Conservation (phyloP, 2,113 vertebrate genomes). For the Lutjanus erythropterus region DNA sequence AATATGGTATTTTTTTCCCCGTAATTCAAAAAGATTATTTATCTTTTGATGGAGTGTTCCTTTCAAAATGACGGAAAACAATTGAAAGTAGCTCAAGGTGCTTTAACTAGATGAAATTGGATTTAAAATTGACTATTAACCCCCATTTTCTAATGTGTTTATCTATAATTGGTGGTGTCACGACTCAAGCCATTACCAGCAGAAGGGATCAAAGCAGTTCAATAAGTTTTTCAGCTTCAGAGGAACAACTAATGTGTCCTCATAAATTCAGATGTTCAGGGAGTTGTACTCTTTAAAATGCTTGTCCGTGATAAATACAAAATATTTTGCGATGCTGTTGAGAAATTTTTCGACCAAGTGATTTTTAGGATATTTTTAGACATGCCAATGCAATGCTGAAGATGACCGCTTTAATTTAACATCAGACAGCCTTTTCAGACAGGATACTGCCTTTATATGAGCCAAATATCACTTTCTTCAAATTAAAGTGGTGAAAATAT, state of each 20-base stretch:
- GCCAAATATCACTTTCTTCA: too few relatives aligned
- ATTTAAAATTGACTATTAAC: constrained; percentile 47
- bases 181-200: constrained; percentile 19
- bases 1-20: constrained; percentile 18
- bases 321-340: background rate
- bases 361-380: too few relatives aligned
- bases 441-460: too few relatives aligned
- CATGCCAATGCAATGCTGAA: too few relatives aligned
- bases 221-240: background rate
- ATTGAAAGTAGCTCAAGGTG: constrained; percentile 17
- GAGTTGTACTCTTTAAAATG: background rate
- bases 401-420: too few relatives aligned
- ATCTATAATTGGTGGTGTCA: constrained; percentile 49
- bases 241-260: constrained; percentile 11
- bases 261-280: constrained; percentile 17
- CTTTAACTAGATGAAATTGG: constrained; percentile 38
- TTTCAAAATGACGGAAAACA: constrained; percentile 34
- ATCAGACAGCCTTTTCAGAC: too few relatives aligned
- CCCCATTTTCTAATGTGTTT: constrained; percentile 37
- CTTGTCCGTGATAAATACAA: constrained; percentile 15
- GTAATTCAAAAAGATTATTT: constrained; percentile 42
- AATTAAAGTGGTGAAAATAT: too few relatives aligned
- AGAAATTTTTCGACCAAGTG: constrained; percentile 16
- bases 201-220: constrained; percentile 14
- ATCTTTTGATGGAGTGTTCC: constrained; percentile 40